Evolutionary conservation across 2,113 vertebrate genomes (phyloP).

Genomic region (Anoplopoma fimbria): DNA sequence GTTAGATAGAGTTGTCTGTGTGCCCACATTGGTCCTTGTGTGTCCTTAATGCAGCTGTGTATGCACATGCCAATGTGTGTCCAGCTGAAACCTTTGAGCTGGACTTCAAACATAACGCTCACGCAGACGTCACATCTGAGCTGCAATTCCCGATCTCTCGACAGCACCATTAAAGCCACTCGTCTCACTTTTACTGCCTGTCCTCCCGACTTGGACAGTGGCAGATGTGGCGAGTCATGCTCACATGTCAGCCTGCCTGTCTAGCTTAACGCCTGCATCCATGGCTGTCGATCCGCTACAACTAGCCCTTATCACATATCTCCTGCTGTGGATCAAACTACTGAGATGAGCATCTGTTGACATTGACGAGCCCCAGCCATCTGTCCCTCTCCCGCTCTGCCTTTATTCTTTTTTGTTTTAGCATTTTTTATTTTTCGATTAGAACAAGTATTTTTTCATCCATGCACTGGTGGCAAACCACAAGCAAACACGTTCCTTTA

Average conservation of each 20-base stretch:
- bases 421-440: neutral
- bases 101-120: slow-evolving; percentile 13
- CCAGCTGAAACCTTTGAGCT: slow-evolving; percentile 2
- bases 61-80: neutral
- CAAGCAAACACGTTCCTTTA: slow-evolving; percentile 16
- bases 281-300: slow-evolving; percentile 32
- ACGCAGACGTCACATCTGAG: neutral
- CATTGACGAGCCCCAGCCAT: slow-evolving; percentile 54
- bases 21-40: neutral
- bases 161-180: slow-evolving; percentile 13
- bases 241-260: slow-evolving; percentile 38
- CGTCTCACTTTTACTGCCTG: slow-evolving; percentile 28
- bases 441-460: neutral
- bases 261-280: slow-evolving; percentile 11
- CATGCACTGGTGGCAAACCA: neutral
- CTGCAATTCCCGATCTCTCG: slow-evolving; percentile 13
- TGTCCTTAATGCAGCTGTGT: slow-evolving; percentile 11
- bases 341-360: slow-evolving; percentile 57
- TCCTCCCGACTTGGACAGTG: slow-evolving; percentile 42
- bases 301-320: slow-evolving; percentile 47
- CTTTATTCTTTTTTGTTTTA: slow-evolving; percentile 9
- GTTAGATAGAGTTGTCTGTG: neutral
- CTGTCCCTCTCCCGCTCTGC: slow-evolving; percentile 49
- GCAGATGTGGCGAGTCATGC: slow-evolving; percentile 50
- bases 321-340: slow-evolving; percentile 56